A percentile compares a stretch with the other conserved stretches of the same genome.
Conservation (phyloP, 2,888 invertebrate species). For the Xylophagus ater region DNA sequence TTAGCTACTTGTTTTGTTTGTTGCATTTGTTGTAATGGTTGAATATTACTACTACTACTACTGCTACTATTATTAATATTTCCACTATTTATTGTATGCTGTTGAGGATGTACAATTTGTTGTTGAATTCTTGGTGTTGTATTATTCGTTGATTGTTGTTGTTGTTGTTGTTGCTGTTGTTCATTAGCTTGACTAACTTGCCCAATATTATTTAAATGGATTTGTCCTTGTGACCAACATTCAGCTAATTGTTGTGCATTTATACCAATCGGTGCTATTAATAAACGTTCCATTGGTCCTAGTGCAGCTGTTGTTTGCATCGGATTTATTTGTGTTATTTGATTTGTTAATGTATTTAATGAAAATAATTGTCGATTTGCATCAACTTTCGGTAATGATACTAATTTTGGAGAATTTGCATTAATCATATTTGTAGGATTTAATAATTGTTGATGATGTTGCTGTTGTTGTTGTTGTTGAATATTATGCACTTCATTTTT, state of each 20-base stretch:
- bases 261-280: slow-evolving; percentile 39
- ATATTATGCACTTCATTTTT: slow-evolving; percentile 2
- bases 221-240: slow-evolving; percentile 36
- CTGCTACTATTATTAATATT: no score
- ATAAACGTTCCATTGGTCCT: slow-evolving; percentile 35
- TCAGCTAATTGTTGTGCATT: slow-evolving; percentile 39
- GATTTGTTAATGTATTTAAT: slow-evolving; percentile 37
- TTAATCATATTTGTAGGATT: slow-evolving; percentile 18
- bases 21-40: slow-evolving; percentile 22
- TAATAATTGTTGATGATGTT: slow-evolving; percentile 13
- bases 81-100: no score
- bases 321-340: slow-evolving; percentile 38
- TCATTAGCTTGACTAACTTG: slow-evolving; percentile 19
- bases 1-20: slow-evolving; percentile 36
- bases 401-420: slow-evolving; percentile 29
- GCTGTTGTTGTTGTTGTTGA: slow-evolving; percentile 20
- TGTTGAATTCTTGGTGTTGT: slow-evolving; percentile 25
- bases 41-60: slow-evolving; percentile 21
- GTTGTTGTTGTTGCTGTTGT: slow-evolving; percentile 19
- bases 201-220: slow-evolving; percentile 39
- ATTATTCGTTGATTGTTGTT: slow-evolving; percentile 6
- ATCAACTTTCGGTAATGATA: slow-evolving; percentile 36
- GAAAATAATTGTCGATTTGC: slow-evolving; percentile 38
- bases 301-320: slow-evolving; percentile 36
- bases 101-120: slow-evolving; percentile 33